Conservation (phyloP, 2,113 vertebrate species). For the Otis tarda region DNA sequence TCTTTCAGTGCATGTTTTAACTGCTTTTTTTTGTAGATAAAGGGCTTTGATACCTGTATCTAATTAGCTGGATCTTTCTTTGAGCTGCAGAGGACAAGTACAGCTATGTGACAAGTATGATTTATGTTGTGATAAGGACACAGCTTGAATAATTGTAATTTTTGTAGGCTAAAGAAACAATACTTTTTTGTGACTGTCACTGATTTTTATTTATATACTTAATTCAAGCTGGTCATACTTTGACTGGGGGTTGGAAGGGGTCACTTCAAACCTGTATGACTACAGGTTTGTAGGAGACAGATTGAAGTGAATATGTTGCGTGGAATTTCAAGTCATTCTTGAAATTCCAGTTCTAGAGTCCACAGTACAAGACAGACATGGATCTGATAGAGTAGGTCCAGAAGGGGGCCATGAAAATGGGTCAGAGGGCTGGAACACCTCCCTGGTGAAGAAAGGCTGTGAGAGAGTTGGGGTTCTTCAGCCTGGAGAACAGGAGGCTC, state of each 20-base stretch:
- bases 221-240: not conserved
- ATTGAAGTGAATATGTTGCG: not conserved
- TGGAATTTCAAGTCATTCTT: not conserved
- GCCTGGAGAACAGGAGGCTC: not conserved
- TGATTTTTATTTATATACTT: not conserved
- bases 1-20: not conserved
- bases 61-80: not conserved
- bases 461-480: not conserved
- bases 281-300: not conserved
- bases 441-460: not conserved
- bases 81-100: not conserved
- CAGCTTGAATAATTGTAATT: not conserved
- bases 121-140: not conserved
- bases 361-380: not conserved
- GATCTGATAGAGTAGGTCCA: not conserved
- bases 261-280: not conserved
- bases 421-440: not conserved
- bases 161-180: not conserved
- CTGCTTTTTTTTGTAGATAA: not conserved
- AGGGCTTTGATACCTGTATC: not conserved
- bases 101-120: not conserved
- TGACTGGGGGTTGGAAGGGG: not conserved
- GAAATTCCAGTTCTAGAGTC: not conserved
- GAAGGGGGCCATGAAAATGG: not conserved
- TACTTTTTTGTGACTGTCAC: not conserved